Base-by-base conservation (phyloP, 1,140 invertebrate species). In the Papilio dardanus region DNA sequence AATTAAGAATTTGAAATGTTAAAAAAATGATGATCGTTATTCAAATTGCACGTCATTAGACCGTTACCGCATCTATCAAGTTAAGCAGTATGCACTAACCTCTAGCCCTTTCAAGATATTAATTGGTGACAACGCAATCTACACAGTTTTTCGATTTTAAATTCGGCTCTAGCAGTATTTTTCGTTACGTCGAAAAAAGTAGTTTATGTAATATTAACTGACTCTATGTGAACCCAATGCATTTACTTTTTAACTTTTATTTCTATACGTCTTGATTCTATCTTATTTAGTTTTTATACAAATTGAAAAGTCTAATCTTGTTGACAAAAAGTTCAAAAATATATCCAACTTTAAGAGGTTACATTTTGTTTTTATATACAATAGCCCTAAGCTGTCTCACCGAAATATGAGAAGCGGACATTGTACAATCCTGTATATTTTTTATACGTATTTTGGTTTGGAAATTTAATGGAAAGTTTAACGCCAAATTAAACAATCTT, bases 401-500 rank as follows among this genome's bases (percentile, higher is more conserved):
- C 50, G 50, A 21, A 54, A 24, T 10, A 24, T 54, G 50, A 54
- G 50, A 54, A 54, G 21, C 50, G 50, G 50, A 54, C n/a, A 50
- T 21, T 19, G 21, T 54, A 24, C 24, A 54, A 54, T 54, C 50
- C 21, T 16, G 19, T 16, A 12, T 54, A 54, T 54, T 54, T 54
- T 54, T 68, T 40, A 37, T 68, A 35, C 2, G 4, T 40, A 37
- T 68, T 68, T 68, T 68, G 8, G n/a, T 14, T 37, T 14, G 19
- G 62, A 14, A 35, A 67, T 67, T 31, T 50, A 37, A 71, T 71
- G 69, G 69, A 58, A 73, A 54, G 19, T 73, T 35, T 50, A 24
- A 31, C 33, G 69, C 31, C 46, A n/a, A 30, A 73, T 73, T 31
- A 42, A 71, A 46, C 68, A 7, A 42, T 24, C 24, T 37, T 42